These are phyloP conservation scores for Euzophera pinguis DNA, from an alignment of 2,888 invertebrate genomes.

Conservation along the genomic window DNA sequence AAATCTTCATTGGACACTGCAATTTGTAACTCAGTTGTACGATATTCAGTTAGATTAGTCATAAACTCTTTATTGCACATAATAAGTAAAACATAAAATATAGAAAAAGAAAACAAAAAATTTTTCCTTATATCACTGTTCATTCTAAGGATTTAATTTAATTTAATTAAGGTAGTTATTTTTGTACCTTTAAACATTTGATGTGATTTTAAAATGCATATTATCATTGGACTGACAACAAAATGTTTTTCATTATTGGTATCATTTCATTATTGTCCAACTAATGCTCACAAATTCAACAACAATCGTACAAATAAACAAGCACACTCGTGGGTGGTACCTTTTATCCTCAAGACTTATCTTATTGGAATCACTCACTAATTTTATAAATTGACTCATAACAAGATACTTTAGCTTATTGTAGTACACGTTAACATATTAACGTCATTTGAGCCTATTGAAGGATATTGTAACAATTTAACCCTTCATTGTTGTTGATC, in stretches of 20 bases:
- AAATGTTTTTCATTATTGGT: not conserved
- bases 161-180: too few species aligned
- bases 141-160: too few species aligned
- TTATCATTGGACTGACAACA: not conserved
- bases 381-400: slow-evolving; percentile 35
- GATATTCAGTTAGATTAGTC: too few species aligned
- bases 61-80: too few species aligned
- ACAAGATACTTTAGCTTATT: slow-evolving; percentile 40
- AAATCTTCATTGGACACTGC: too few species aligned
- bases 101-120: too few species aligned
- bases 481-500: slow-evolving; percentile 15
- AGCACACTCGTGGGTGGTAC: slow-evolving; percentile 26
- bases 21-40: too few species aligned
- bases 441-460: slow-evolving; percentile 37
- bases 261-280: not conserved
- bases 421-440: slow-evolving; percentile 31
- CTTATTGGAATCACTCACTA: slow-evolving; percentile 39
- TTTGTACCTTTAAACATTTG: too few species aligned
- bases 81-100: too few species aligned
- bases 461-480: slow-evolving; percentile 24
- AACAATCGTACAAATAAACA: slow-evolving; percentile 19
- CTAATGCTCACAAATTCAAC: slow-evolving; percentile 5
- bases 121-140: too few species aligned
- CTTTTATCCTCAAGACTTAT: slow-evolving; percentile 31
- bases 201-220: too few species aligned